A percentile compares a stretch with the other conserved stretches of the same genome.
Evolutionary conservation across 2,888 invertebrate species (phyloP).

Genomic region (Apomyelois bistriatella): DNA sequence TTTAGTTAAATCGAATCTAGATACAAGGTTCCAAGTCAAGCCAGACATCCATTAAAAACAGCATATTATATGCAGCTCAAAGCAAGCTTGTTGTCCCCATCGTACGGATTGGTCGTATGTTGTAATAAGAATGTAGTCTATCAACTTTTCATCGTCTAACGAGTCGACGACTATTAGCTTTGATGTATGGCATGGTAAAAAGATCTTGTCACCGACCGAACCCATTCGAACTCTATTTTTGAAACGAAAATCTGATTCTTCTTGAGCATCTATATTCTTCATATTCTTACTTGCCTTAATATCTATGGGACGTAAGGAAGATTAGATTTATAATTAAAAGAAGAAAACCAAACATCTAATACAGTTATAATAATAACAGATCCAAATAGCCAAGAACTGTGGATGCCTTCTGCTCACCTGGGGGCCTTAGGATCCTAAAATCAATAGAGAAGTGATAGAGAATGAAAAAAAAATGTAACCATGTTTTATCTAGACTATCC

Average conservation of each 20-base stretch:
- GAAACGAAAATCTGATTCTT: neutral
- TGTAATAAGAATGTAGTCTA: slow-evolving; percentile 23
- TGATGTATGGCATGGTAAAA: slow-evolving; percentile 3
- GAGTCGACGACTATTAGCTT: slow-evolving; percentile 16
- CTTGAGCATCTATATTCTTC: no score
- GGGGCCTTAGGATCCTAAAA: no score
- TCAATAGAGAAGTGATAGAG: no score
- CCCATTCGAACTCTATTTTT: slow-evolving; percentile 1
- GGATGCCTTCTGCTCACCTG: no score
- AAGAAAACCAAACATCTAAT: no score
- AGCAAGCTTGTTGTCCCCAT: neutral
- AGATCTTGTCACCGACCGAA: neutral
- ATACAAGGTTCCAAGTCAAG: neutral
- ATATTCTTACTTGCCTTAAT: no score
- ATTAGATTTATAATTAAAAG: no score
- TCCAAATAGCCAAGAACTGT: no score
- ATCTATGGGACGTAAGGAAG: no score
- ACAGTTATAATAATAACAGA: no score
- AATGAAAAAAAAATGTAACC: no score
- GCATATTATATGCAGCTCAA: neutral
- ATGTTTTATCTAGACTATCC: no score
- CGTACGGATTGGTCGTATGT: slow-evolving; percentile 10
- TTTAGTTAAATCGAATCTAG: neutral
- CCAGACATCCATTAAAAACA: slow-evolving; percentile 1
- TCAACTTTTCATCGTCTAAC: slow-evolving; percentile 17